These are phyloP conservation scores for Myrmecobius fasciatus DNA, from an alignment of 2,113 vertebrate species.

Conservation along the genomic window DNA sequence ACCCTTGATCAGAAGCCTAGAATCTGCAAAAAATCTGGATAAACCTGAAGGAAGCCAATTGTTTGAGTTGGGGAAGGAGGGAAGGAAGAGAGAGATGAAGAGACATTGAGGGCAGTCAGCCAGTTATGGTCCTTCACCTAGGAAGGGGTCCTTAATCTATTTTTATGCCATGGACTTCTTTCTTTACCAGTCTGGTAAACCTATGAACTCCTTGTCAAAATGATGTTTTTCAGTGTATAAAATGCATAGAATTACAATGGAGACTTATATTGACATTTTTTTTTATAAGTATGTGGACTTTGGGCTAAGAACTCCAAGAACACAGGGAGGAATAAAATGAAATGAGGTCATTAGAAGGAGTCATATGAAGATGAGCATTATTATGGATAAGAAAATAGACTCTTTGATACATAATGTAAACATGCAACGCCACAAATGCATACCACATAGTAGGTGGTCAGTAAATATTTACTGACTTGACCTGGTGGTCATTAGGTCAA, in stretches of 20 bases:
- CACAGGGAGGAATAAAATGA: not conserved
- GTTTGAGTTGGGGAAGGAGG: not conserved
- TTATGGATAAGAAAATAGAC: not conserved
- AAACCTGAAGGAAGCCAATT: not conserved
- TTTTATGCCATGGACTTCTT: not conserved
- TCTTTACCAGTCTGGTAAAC: not conserved
- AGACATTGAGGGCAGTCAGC: not conserved
- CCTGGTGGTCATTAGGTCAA: too few relatives aligned
- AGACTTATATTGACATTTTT: not conserved
- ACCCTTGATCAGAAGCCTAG: not conserved
- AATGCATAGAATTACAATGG: not conserved
- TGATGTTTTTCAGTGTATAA: not conserved
- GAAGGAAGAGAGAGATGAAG: not conserved
- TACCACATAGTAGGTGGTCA: not conserved
- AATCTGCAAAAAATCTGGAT: not conserved
- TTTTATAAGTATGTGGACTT: not conserved
- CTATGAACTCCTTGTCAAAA: not conserved
- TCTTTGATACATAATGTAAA: not conserved
- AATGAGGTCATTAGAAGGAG: not conserved
- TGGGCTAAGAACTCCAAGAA: not conserved
- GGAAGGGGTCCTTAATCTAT: not conserved
- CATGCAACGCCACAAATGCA: not conserved
- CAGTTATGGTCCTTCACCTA: not conserved
- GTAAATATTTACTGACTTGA: not conserved
- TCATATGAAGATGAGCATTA: not conserved